Evolutionary conservation across 2,797 vertebrate species (phyloP).

Genomic region (Coregonus suidteri): DNA sequence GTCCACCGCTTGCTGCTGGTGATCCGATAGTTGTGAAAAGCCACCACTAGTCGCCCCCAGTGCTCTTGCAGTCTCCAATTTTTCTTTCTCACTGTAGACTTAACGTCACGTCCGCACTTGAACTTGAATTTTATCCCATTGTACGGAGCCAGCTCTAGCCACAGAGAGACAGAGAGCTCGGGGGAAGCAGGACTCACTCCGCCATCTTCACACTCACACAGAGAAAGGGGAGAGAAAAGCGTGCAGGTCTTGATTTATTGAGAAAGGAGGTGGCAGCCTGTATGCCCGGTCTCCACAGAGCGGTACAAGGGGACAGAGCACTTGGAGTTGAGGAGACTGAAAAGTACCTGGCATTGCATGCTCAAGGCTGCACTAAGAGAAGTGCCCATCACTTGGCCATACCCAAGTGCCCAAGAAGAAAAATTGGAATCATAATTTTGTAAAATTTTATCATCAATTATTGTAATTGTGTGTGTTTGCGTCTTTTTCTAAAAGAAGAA

Average conservation of each 20-base stretch:
- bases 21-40: conserved; percentile 89
- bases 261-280: conserved; percentile 57
- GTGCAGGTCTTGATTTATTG: conserved; percentile 70
- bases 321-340: conserved; percentile 77
- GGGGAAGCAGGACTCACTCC: conserved; percentile 90
- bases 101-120: conserved; percentile 99
- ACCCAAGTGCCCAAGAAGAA: conserved; percentile 71
- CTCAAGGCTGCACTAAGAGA: conserved; percentile 76
- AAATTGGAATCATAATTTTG: conserved; percentile 68
- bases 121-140: conserved; percentile 99
- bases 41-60: conserved; percentile 99
- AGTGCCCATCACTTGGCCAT: conserved; percentile 66
- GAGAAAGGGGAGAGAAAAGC: conserved; percentile 48
- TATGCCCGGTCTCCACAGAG: conserved; percentile 77
- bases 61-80: conserved; percentile 93
- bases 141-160: conserved; percentile 94
- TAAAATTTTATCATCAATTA: conserved; percentile 31
- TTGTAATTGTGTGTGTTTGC: conserved; percentile 9
- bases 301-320: conserved; percentile 80
- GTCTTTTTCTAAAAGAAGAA: conserved; percentile 21
- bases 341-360: conserved; percentile 71
- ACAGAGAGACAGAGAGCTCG: conserved; percentile 89
- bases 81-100: conserved; percentile 96
- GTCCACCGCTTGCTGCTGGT: conserved; percentile 25
- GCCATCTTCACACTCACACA: conserved; percentile 87